Percentiles rank a stretch among this genome's conserved stretches.
phyloP scores from a whole-genome alignment of 2,113 vertebrate genomes.

The Danionella cerebrum region DNA sequence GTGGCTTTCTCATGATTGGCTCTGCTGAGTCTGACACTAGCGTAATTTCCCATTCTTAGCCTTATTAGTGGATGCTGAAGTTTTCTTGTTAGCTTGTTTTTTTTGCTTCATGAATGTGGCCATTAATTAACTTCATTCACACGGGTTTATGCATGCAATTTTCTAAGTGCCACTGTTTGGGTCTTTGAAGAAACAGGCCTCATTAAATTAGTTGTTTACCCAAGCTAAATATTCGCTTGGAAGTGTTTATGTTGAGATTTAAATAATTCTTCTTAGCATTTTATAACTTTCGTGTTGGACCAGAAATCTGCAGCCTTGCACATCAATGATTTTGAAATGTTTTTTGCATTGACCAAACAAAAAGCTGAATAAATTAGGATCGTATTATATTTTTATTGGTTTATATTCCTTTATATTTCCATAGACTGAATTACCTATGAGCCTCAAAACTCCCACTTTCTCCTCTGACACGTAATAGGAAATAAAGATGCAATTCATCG shows the following conservation, averaged over 20 bases:
- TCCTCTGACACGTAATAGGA: too few relatives aligned
- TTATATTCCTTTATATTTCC: too few relatives aligned
- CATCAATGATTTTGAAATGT: neutral
- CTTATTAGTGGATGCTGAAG: constrained; percentile 56
- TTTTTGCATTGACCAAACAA: neutral
- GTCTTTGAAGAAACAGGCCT: constrained; percentile 49
- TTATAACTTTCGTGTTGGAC: neutral
- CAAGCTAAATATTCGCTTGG: constrained; percentile 42
- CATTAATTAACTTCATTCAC: constrained; percentile 57
- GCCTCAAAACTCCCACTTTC: too few relatives aligned
- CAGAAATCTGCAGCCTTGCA: neutral
- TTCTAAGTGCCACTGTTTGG: constrained; percentile 37
- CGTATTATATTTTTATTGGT: too few relatives aligned
- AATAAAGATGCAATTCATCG: too few relatives aligned
- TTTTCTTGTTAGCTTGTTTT: constrained; percentile 51
- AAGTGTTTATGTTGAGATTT: constrained; percentile 24
- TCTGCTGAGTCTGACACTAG: constrained; percentile 52
- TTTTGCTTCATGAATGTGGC: constrained; percentile 42
- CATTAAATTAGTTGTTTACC: constrained; percentile 61
- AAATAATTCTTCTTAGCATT: constrained; percentile 14
- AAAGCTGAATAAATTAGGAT: too few relatives aligned
- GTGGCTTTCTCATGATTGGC: constrained; percentile 59
- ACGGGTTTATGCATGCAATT: constrained; percentile 39
- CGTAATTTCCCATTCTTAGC: constrained; percentile 52
- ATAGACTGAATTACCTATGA: neutral